These are phyloP conservation scores for Lacerta agilis DNA, from an alignment of 2,797 vertebrate species.

Conservation along the genomic window DNA sequence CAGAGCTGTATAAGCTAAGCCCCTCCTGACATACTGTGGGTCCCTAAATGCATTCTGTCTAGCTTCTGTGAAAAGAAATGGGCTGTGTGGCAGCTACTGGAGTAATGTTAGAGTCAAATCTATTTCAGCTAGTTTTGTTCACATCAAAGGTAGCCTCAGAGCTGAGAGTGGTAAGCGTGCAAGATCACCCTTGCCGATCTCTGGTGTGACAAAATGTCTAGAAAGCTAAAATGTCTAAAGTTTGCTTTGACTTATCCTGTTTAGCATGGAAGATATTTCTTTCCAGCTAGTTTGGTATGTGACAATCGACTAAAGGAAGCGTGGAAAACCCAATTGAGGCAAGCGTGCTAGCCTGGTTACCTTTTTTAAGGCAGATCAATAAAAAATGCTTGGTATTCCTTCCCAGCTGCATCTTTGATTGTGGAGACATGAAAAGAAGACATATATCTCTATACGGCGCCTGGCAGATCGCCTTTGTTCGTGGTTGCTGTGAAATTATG, in stretches of 20 bases:
- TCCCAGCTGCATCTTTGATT: conserved; percentile 19
- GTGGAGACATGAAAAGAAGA: conserved; percentile 17
- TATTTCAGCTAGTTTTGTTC: background rate
- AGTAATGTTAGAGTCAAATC: background rate
- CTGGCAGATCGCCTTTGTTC: background rate
- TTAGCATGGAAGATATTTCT: background rate
- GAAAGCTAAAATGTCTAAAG: background rate
- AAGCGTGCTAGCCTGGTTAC: background rate
- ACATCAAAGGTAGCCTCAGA: too few relatives aligned
- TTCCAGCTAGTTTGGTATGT: background rate
- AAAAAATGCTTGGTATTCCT: background rate
- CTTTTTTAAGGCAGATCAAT: conserved; percentile 29
- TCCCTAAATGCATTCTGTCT: background rate
- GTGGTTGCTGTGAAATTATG: conserved; percentile 11
- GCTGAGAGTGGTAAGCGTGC: background rate
- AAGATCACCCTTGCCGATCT: background rate
- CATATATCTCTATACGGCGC: background rate
- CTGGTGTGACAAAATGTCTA: background rate
- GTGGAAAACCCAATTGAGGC: background rate
- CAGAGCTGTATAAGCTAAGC: background rate
- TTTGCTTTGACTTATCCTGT: background rate
- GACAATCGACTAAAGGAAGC: conserved; percentile 9
- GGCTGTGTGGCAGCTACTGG: background rate
- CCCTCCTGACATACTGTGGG: background rate
- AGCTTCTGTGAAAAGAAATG: background rate